A percentile compares a stretch with the other conserved stretches of the same genome.
Evolutionary conservation across 2,113 vertebrate species (phyloP).

Genomic region (Ictalurus punctatus): DNA sequence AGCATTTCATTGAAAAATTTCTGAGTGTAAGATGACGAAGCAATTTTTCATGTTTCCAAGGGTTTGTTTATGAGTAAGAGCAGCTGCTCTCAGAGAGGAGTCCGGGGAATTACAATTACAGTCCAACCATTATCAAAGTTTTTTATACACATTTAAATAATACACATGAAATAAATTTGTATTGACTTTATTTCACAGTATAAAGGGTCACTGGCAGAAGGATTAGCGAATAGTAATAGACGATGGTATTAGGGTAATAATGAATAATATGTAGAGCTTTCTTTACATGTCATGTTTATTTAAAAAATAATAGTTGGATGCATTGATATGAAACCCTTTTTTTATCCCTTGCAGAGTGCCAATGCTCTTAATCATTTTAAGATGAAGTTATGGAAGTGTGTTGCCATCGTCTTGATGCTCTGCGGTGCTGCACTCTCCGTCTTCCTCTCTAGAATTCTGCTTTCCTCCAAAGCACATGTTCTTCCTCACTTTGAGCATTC

Average conservation of each 20-base stretch:
- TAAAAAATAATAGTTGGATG: background rate
- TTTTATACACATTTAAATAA: background rate
- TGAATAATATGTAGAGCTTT: background rate
- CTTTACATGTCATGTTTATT: background rate
- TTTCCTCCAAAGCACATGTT: conserved; percentile 59
- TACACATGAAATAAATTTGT: background rate
- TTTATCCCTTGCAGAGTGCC: conserved; percentile 72
- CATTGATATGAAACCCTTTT: background rate
- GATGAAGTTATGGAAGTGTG: conserved; percentile 82
- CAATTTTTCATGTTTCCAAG: background rate
- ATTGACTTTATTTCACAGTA: background rate
- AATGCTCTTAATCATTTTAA: conserved; percentile 77
- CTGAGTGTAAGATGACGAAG: background rate
- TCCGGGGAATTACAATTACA: background rate
- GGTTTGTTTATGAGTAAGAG: background rate
- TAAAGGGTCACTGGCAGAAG: background rate
- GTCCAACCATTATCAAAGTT: background rate
- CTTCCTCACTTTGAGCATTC: conserved; percentile 29
- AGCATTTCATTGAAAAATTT: background rate
- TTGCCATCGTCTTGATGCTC: conserved; percentile 76
- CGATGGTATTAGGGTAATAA: background rate
- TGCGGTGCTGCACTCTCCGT: conserved; percentile 73
- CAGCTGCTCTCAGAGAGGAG: background rate
- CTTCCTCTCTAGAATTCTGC: conserved; percentile 72
- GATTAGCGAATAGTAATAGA: background rate